phyloP scores from a whole-genome alignment of 2,113 vertebrate genomes.

The Dinomys branickii region DNA sequence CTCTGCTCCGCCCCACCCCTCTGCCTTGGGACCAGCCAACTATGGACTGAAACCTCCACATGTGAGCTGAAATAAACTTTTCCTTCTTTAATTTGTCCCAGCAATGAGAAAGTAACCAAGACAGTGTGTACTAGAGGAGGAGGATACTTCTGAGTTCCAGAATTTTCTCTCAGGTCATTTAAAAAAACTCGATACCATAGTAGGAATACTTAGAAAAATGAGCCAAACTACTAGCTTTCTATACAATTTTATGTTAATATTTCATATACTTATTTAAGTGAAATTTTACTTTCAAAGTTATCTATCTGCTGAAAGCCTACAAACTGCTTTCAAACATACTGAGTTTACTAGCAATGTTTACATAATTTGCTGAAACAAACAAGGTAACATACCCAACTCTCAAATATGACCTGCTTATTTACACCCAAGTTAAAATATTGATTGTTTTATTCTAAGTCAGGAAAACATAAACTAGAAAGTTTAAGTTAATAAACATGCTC shows the following conservation, averaged over 20 bases:
- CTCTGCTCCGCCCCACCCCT: neutral
- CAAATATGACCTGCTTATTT: neutral
- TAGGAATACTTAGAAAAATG: neutral
- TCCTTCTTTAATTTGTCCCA: neutral
- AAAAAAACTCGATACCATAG: neutral
- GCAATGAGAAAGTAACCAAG: neutral
- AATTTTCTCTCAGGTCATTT: slow-evolving; percentile 16
- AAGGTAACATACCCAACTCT: neutral
- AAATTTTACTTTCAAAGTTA: slow-evolving; percentile 11
- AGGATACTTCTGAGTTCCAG: neutral
- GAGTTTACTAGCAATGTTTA: slow-evolving; percentile 27
- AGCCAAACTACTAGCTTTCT: slow-evolving; percentile 7
- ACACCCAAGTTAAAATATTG: slow-evolving; percentile 29
- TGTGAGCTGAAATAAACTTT: neutral
- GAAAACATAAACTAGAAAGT: neutral
- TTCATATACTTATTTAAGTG: neutral
- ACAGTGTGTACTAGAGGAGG: neutral
- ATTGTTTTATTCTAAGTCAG: neutral
- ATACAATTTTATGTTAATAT: slow-evolving; percentile 40
- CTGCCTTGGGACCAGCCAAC: neutral
- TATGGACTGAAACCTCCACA: neutral
- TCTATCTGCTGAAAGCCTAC: neutral
- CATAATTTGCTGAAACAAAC: neutral
- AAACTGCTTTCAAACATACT: slow-evolving; percentile 39
- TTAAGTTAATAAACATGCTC: neutral